Percentiles rank a stretch among this genome's conserved stretches.
Evolutionary conservation across 2,888 invertebrate genomes (phyloP).

Genomic region (Lasioglossum oenotherae): DNA sequence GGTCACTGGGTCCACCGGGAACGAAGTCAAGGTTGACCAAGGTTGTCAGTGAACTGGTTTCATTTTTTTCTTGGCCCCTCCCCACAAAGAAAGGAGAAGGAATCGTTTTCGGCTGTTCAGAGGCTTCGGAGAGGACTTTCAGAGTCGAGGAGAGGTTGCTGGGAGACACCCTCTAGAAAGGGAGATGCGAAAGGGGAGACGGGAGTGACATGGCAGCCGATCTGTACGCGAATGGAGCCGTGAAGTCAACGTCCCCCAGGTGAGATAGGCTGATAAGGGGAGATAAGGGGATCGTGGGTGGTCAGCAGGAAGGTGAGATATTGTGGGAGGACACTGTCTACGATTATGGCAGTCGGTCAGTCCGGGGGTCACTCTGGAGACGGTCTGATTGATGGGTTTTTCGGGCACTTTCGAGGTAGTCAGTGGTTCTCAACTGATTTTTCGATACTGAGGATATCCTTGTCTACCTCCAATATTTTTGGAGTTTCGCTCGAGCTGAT

Average conservation of each 20-base stretch:
- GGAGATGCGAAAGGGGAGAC: constrained; percentile 55
- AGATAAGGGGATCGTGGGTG: not conserved
- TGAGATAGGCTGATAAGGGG: constrained; percentile 59
- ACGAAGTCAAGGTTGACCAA: constrained; percentile 46
- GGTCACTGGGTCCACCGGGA: constrained; percentile 33
- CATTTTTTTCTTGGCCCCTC: not conserved
- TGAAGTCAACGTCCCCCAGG: constrained; percentile 78
- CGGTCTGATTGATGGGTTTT: not conserved
- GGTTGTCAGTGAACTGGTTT: constrained; percentile 56
- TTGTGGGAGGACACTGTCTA: not conserved
- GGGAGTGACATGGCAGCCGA: constrained; percentile 79
- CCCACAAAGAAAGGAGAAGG: not conserved
- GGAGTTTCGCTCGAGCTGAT: not conserved
- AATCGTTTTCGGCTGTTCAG: not conserved
- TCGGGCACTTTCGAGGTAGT: not conserved
- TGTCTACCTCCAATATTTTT: not conserved
- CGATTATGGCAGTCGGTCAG: not conserved
- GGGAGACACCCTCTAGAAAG: not conserved
- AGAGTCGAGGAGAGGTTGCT: not conserved
- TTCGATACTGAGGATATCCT: accelerated
- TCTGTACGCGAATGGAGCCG: constrained; percentile 78
- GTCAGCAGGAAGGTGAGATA: not conserved
- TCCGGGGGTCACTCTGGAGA: not conserved
- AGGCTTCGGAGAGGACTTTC: not conserved
- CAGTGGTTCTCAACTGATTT: not conserved